Evolutionary conservation across 2,113 vertebrate species (phyloP).

Genomic region (Haemorhous mexicanus): DNA sequence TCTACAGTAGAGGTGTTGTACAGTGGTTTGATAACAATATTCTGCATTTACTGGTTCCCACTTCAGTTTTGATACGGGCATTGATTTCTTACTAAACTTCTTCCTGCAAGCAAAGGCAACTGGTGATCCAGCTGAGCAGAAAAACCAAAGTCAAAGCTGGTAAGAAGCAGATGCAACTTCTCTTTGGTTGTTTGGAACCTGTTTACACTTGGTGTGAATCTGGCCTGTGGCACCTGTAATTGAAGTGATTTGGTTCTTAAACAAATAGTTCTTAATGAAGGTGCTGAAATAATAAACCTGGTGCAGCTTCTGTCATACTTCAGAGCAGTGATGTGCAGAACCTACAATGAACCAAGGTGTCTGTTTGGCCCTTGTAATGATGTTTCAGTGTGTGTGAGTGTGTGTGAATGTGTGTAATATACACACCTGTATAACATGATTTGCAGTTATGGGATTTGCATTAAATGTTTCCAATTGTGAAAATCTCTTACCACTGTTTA

Average conservation of each 20-base stretch:
- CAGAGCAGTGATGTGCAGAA: not conserved
- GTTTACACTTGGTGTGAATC: not conserved
- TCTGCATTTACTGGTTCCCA: slow-evolving; percentile 62
- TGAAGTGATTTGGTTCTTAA: not conserved
- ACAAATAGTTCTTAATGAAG: slow-evolving; percentile 27
- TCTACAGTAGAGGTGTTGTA: slow-evolving; percentile 56
- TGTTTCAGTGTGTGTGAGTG: slow-evolving; percentile 35
- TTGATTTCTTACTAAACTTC: slow-evolving; percentile 51
- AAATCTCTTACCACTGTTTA: slow-evolving; percentile 19
- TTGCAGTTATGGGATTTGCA: slow-evolving; percentile 23
- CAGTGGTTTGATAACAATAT: slow-evolving; percentile 63
- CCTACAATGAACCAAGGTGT: slow-evolving; percentile 12
- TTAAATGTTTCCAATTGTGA: slow-evolving; percentile 55
- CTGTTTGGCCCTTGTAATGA: slow-evolving; percentile 42
- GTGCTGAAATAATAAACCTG: slow-evolving; percentile 11
- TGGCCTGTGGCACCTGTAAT: not conserved
- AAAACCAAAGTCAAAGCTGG: slow-evolving; percentile 53
- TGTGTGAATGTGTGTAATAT: not conserved
- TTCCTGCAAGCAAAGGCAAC: slow-evolving; percentile 57
- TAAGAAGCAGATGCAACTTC: slow-evolving; percentile 11
- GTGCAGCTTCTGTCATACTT: slow-evolving; percentile 8
- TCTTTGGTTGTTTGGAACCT: slow-evolving; percentile 23
- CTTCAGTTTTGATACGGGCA: slow-evolving; percentile 68
- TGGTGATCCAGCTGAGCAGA: slow-evolving; percentile 49
- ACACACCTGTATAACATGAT: not conserved